Percentiles rank a stretch among this genome's conserved stretches.
Evolutionary conservation across 2,797 vertebrate species (phyloP).

Genomic region (Lagorchestes hirsutus): DNA sequence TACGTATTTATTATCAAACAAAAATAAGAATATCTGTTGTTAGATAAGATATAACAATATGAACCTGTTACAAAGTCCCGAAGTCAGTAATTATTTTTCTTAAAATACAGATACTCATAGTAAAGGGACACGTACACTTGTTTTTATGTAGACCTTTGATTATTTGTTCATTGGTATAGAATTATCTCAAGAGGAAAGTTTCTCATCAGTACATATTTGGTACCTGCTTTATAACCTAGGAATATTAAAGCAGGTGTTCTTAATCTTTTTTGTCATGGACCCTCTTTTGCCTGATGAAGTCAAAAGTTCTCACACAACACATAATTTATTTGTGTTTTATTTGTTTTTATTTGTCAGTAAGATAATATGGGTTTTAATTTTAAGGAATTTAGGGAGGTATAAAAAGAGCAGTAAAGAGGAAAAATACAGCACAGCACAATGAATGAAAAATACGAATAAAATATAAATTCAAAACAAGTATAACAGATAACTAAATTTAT

Average conservation of each 20-base stretch:
- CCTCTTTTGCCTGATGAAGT: background rate
- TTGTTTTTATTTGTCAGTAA: background rate
- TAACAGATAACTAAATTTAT: background rate
- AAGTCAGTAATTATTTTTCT: background rate
- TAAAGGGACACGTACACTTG: background rate
- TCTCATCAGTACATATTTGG: background rate
- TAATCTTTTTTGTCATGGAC: background rate
- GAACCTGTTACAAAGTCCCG: background rate
- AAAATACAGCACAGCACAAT: background rate
- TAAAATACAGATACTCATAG: background rate
- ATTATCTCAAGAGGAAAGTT: background rate
- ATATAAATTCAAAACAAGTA: background rate
- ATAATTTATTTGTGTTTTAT: too few relatives aligned
- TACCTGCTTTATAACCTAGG: background rate
- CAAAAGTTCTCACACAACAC: background rate
- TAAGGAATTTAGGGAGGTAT: background rate
- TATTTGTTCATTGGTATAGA: too few relatives aligned
- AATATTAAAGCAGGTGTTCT: background rate
- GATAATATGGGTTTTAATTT: background rate
- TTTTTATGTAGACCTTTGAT: background rate
- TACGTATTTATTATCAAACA: background rate
- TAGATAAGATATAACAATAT: background rate
- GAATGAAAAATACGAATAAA: background rate
- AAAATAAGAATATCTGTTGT: background rate
- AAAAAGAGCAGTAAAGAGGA: background rate